Evolutionary conservation across 2,113 vertebrate species (phyloP), one percentile per base, ranked within the genome.

Genomic region (Loxodonta africana): DNA sequence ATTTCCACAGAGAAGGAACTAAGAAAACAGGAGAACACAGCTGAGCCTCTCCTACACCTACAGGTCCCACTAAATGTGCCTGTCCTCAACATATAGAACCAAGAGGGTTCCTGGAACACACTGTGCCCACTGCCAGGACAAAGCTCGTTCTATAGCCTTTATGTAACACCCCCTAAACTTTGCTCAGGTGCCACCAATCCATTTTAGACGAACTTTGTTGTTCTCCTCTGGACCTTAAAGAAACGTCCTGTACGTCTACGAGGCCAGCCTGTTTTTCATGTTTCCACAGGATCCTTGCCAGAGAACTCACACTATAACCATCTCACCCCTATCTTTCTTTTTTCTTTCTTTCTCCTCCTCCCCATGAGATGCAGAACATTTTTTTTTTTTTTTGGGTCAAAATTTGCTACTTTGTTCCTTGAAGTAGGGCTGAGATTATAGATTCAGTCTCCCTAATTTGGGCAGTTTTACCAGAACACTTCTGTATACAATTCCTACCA

Each of bases 381-480:
- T 12, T 57, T 57, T 62, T 62, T 62, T 23, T 10, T 74, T 88
- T 95, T 96, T 92, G 78, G 65, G 63, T 85, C n/a, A 69, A 96
- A 89, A 92, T 90, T 80, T 86, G 94, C 76, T 95, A 97, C 94
- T 96, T 77, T 94, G 84, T 96, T 97, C 60, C 87, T 77, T 48
- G 81, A 96, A 97, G 78, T 85, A 94, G 96, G 84, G 67, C 76
- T 6, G 26, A 51, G 48, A 80, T 74, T 95, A 95, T 85, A 80
- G 88, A 85, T 78, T 83, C 83, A 48, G 10, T 84, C 51, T 80
- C 46, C 23, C 57, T 30, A 62, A 92, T 11, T 20, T 30, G 73
- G 71, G 44, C 41, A 83, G 30, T 85, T 87, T 89, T n/a, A 9
- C 20, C 83, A 87, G 76, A 93, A 84, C 14, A 6, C 30, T 62